phyloP scores from a whole-genome alignment of 2,888 invertebrate species.

The Luperina nickerlii region DNA sequence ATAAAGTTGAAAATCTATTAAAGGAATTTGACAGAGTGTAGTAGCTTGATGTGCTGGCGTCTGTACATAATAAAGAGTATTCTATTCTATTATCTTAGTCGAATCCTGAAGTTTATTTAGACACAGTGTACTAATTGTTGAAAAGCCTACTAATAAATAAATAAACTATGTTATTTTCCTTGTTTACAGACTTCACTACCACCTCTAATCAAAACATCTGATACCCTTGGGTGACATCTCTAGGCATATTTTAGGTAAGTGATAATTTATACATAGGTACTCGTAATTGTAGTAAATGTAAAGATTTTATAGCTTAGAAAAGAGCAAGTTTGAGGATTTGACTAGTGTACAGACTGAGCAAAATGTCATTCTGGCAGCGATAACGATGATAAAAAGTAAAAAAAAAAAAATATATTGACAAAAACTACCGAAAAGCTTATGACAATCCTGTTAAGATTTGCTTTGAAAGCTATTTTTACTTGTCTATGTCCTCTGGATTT shows the following conservation, averaged over 20 bases:
- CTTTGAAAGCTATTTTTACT: background rate
- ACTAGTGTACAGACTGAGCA: background rate
- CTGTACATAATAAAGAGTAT: too few species aligned
- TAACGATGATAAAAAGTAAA: background rate
- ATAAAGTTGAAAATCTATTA: too few species aligned
- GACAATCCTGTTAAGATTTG: background rate
- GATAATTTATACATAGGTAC: background rate
- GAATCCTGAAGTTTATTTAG: background rate
- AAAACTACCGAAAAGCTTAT: background rate
- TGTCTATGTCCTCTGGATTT: background rate
- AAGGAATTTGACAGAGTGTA: too few species aligned
- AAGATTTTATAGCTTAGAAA: background rate
- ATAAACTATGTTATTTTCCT: conserved; percentile 6
- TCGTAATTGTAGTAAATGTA: too few species aligned
- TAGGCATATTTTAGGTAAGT: conserved; percentile 67
- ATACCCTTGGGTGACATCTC: conserved; percentile 56
- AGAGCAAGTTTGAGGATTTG: too few species aligned
- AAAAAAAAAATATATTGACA: background rate
- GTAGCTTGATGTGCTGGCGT: too few species aligned
- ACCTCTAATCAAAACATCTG: conserved; percentile 52
- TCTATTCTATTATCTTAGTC: background rate
- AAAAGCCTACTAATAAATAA: background rate
- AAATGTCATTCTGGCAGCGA: background rate
- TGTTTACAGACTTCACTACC: conserved; percentile 56
- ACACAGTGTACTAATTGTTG: background rate